Conservation (phyloP, 2,113 vertebrate genomes). For the Amphiprion percula region DNA sequence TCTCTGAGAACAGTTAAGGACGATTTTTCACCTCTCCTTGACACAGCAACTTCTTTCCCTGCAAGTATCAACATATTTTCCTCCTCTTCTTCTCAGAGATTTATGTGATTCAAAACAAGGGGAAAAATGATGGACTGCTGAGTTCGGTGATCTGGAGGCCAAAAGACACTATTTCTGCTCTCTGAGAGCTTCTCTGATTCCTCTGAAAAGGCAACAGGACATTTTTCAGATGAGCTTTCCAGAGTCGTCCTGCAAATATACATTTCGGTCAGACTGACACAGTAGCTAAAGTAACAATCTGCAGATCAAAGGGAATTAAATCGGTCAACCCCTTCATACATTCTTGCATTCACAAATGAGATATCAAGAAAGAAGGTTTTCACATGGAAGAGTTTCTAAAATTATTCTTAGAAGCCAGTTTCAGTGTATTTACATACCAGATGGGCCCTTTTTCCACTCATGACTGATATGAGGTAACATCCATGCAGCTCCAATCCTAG, state of each 20-base stretch:
- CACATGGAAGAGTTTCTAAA: not conserved
- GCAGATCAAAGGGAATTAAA: conserved; percentile 56
- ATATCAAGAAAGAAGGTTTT: not conserved
- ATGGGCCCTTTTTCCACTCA: not conserved
- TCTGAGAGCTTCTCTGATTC: conserved; percentile 29
- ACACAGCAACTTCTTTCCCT: conserved; percentile 19
- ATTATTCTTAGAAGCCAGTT: not conserved
- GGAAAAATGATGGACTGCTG: conserved; percentile 23
- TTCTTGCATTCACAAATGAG: conserved; percentile 20
- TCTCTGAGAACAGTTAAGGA: conserved; percentile 6
- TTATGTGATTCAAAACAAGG: conserved; percentile 50
- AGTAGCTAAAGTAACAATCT: conserved; percentile 42
- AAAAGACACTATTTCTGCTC: conserved; percentile 24
- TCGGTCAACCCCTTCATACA: conserved; percentile 27
- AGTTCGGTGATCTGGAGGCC: conserved; percentile 6
- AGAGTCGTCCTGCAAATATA: conserved; percentile 11
- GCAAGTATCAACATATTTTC: conserved; percentile 32
- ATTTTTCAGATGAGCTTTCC: conserved; percentile 55
- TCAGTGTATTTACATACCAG: conserved; percentile 3
- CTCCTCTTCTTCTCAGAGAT: conserved; percentile 17
- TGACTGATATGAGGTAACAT: conserved; percentile 12
- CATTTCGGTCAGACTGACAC: conserved; percentile 62
- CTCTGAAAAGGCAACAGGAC: conserved; percentile 6
- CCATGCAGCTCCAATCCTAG: conserved; percentile 17
- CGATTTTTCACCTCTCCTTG: conserved; percentile 24